These are phyloP conservation scores for Chaetophractus vellerosus DNA, from an alignment of 2,797 vertebrate species.

Conservation along the genomic window DNA sequence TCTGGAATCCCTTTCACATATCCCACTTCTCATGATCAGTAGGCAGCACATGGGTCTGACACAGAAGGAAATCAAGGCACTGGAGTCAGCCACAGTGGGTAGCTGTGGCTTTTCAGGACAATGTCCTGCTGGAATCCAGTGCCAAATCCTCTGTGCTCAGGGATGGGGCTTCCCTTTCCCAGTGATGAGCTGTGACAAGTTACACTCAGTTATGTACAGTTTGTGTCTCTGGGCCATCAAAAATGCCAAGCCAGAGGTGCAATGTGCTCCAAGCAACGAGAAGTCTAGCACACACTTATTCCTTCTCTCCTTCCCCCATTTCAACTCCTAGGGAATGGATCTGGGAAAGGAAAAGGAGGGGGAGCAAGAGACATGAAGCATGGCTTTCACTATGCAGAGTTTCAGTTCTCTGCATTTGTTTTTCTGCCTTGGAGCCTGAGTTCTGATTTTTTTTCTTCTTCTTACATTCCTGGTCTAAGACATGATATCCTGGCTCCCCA, in stretches of 20 bases:
- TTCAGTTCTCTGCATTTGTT: neutral
- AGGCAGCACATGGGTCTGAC: neutral
- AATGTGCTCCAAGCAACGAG: accelerated
- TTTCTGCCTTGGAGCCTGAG: neutral
- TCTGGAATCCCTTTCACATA: neutral
- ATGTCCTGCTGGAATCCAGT: no score
- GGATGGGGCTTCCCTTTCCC: neutral
- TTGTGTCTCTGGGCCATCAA: neutral
- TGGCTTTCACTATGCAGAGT: neutral
- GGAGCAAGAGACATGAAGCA: neutral
- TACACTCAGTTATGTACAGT: accelerated
- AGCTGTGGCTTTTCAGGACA: no score
- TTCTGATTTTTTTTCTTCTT: neutral
- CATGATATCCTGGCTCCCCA: neutral
- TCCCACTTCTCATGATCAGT: neutral
- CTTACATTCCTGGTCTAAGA: neutral
- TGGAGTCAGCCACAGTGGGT: neutral
- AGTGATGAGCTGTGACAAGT: neutral
- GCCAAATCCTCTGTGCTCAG: neutral
- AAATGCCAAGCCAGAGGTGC: neutral
- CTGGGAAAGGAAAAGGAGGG: neutral
- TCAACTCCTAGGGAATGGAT: neutral
- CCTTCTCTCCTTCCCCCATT: neutral
- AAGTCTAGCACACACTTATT: neutral
- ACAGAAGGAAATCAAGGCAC: neutral